These are phyloP conservation scores for Urechis unicinctus DNA, from an alignment of 2,888 invertebrate species.

Conservation along the genomic window DNA sequence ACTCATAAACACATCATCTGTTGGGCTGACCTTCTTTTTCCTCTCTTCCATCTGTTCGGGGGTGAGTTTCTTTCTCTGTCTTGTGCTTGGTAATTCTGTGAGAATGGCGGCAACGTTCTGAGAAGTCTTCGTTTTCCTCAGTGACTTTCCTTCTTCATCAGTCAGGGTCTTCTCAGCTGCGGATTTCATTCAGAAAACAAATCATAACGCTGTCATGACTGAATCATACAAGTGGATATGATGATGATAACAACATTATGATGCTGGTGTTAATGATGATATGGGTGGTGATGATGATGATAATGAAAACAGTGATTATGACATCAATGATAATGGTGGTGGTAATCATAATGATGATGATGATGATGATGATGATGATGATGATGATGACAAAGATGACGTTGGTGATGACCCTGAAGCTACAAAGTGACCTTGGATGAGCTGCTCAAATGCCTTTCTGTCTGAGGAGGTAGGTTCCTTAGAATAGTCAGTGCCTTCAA, in stretches of 20 bases:
- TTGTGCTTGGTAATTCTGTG: conserved; percentile 23
- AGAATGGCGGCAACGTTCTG: conserved; percentile 23
- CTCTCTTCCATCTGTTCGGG: conserved; percentile 42
- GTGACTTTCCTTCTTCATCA: too few species aligned
- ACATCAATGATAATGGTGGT: too few species aligned
- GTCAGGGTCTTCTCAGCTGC: background rate
- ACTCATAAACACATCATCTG: too few species aligned
- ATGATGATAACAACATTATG: too few species aligned
- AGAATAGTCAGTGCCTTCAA: conserved; percentile 49
- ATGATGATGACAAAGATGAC: too few species aligned
- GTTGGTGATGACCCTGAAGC: too few species aligned
- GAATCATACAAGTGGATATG: background rate
- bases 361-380: too few species aligned
- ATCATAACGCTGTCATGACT: background rate
- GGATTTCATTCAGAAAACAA: background rate
- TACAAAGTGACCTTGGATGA: conserved; percentile 39
- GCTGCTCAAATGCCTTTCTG: conserved; percentile 35
- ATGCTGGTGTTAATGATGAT: too few species aligned
- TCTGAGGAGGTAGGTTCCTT: conserved; percentile 38
- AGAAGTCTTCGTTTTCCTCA: too few species aligned
- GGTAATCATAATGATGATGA: too few species aligned
- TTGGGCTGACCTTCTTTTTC: conserved; percentile 31
- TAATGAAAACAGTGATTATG: too few species aligned
- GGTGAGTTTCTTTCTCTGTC: conserved; percentile 34
- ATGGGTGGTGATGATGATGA: too few species aligned